A percentile compares a stretch with the other conserved stretches of the same genome.
Conservation (phyloP, 2,113 vertebrate species). For the Bubo scandiacus region DNA sequence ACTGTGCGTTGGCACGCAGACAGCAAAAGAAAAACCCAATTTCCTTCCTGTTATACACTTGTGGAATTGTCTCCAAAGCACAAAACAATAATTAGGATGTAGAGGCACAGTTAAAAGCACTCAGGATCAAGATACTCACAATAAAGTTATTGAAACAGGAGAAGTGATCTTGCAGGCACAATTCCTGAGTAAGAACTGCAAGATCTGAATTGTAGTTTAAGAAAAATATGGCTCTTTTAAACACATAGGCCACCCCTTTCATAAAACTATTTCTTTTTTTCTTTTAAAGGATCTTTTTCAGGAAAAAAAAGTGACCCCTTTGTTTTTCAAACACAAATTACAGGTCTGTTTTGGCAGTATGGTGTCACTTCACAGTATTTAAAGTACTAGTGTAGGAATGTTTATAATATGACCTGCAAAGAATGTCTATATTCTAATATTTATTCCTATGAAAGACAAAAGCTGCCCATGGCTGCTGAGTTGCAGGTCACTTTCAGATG, state of each 20-base stretch:
- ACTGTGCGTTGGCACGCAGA: not conserved
- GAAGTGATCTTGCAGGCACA: not conserved
- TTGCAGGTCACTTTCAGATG: not conserved
- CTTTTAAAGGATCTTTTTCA: not conserved
- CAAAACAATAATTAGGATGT: constrained; percentile 41
- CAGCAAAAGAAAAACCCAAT: constrained; percentile 43
- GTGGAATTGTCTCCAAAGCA: constrained; percentile 9
- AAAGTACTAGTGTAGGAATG: not conserved
- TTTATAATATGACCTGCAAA: not conserved
- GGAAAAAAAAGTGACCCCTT: not conserved
- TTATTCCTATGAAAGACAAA: not conserved
- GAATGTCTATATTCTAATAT: not conserved
- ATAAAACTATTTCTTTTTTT: not conserved
- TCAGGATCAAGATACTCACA: not conserved
- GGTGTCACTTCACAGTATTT: not conserved
- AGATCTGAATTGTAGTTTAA: not conserved
- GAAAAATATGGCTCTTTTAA: not conserved
- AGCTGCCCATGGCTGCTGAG: not conserved
- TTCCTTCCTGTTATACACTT: constrained; percentile 57
- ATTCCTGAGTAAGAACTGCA: not conserved
- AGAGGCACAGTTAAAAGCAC: constrained; percentile 15
- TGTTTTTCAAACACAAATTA: not conserved
- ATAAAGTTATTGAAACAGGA: not conserved
- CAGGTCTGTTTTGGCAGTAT: not conserved
- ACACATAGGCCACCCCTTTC: not conserved